Percentiles rank a stretch among this genome's conserved stretches.
phyloP scores from a whole-genome alignment of 2,113 vertebrate species.

The Hemiscyllium ocellatum region DNA sequence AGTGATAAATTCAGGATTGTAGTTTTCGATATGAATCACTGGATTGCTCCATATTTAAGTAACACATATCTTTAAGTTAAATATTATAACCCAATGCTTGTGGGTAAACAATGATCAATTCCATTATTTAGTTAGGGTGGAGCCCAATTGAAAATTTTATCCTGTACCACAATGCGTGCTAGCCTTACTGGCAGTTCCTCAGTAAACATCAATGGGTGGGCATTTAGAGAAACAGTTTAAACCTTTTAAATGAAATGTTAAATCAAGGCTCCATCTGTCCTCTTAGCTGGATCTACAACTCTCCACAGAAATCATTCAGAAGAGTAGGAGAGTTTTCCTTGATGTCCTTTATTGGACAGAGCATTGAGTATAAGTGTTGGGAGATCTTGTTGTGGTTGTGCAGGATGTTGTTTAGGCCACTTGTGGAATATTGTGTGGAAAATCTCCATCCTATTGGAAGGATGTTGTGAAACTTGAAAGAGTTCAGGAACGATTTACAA shows the following conservation, averaged over 20 bases:
- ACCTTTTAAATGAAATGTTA: neutral
- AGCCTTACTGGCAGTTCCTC: neutral
- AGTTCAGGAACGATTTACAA: no score
- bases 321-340: neutral
- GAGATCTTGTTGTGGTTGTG: no score
- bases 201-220: neutral
- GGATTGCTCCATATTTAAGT: neutral
- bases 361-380: no score
- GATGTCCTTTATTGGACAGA: neutral
- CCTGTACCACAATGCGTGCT: neutral
- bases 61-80: neutral
- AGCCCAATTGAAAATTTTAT: neutral
- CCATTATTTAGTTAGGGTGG: neutral
- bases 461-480: no score
- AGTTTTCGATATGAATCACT: neutral
- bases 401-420: no score
- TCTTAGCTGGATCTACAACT: neutral
- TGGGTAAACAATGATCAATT: neutral
- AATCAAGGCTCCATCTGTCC: neutral
- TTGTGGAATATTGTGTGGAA: no score
- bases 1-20: neutral
- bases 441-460: no score
- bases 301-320: neutral
- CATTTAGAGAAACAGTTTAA: neutral
- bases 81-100: neutral